Evolutionary conservation across 1,140 invertebrate genomes (phyloP).

Genomic region (Oreohelix idahoensis): DNA sequence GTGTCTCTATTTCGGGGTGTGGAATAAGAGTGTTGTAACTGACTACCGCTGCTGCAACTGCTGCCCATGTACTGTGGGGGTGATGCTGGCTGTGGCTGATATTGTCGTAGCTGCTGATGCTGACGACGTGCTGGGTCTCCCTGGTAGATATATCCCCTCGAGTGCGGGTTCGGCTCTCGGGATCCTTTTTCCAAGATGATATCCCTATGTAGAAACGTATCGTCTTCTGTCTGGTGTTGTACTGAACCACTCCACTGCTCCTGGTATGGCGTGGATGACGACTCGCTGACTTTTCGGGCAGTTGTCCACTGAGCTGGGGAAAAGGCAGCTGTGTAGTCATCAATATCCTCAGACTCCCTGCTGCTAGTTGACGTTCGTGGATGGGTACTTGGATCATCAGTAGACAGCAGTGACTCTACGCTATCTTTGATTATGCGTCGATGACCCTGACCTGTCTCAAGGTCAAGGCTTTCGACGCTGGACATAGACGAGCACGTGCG

Average conservation of each 20-base stretch:
- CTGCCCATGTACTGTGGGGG: slow-evolving; percentile 6
- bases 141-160: neutral
- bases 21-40: neutral
- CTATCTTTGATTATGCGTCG: slow-evolving; percentile 31
- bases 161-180: neutral
- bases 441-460: slow-evolving; percentile 46
- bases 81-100: neutral
- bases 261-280: neutral
- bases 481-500: slow-evolving; percentile 64
- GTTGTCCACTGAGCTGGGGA: neutral
- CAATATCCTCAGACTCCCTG: slow-evolving; percentile 24
- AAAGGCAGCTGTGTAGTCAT: slow-evolving; percentile 21
- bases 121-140: neutral
- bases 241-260: neutral
- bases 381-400: slow-evolving; percentile 24
- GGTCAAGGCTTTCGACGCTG: slow-evolving; percentile 67
- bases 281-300: too few relatives aligned
- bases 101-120: neutral
- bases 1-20: neutral
- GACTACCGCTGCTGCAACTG: neutral
- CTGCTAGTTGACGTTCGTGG: slow-evolving; percentile 31
- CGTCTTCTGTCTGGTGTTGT: neutral
- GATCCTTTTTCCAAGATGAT: neutral
- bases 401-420: slow-evolving; percentile 42
- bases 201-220: neutral